These are phyloP conservation scores for Sturnus vulgaris DNA, from an alignment of 2,113 vertebrate species.

Conservation along the genomic window DNA sequence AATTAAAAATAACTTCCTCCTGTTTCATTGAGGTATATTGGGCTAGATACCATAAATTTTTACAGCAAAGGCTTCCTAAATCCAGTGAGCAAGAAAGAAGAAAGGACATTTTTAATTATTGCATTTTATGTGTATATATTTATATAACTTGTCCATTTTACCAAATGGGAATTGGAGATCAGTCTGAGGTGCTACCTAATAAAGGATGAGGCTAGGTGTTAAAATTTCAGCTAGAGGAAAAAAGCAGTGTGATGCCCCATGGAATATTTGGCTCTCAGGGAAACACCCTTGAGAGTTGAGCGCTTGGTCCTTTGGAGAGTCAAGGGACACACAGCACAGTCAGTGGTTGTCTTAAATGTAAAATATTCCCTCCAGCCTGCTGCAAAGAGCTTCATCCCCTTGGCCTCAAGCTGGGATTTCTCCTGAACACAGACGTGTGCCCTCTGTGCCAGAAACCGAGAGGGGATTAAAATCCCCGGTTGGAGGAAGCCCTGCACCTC, in stretches of 20 bases:
- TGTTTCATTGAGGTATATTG: not conserved
- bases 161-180: not conserved
- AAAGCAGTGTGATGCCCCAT: not conserved
- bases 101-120: not conserved
- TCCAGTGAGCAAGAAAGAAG: not conserved
- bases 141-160: not conserved
- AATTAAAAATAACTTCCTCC: not conserved
- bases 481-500: not conserved
- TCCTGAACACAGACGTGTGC: not conserved
- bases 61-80: not conserved
- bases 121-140: not conserved
- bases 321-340: not conserved
- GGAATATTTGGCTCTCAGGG: not conserved
- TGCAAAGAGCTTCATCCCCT: not conserved
- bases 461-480: not conserved
- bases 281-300: not conserved
- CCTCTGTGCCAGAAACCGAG: not conserved
- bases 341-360: not conserved
- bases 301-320: not conserved
- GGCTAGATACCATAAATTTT: not conserved
- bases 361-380: not conserved
- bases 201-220: not conserved
- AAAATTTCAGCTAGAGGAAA: not conserved
- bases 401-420: not conserved
- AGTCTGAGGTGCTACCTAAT: not conserved